Conservation (phyloP, 92 coral and sea anemone genomes). For the Porites rus region DNA sequence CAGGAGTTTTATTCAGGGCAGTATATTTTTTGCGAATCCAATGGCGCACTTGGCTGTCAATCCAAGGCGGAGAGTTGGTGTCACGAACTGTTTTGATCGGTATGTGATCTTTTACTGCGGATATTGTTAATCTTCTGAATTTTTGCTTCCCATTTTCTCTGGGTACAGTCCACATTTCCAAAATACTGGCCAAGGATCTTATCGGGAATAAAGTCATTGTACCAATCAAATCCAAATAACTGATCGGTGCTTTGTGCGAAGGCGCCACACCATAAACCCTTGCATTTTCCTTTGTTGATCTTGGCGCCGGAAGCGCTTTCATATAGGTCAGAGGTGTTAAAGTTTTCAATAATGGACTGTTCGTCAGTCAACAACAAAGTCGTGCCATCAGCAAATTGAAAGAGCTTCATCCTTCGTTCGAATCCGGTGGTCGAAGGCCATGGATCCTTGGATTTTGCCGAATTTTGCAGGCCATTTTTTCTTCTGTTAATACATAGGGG, state of each 20-base stretch:
- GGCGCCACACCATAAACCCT: conserved; percentile 18
- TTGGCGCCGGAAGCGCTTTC: conserved; percentile 30
- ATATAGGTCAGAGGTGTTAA: neutral
- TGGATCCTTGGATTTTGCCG: neutral
- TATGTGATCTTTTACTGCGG: too few species aligned
- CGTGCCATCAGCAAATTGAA: conserved; percentile 22
- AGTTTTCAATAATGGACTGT: neutral
- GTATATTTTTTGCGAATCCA: too few species aligned
- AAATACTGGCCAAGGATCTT: conserved; percentile 11
- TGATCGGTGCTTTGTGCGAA: neutral
- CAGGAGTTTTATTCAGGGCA: too few species aligned
- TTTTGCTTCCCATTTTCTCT: neutral
- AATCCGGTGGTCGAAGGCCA: neutral
- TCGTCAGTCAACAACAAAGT: neutral
- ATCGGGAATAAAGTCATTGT: conserved; percentile 3
- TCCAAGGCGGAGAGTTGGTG: too few species aligned
- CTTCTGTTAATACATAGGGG: conserved; percentile 9
- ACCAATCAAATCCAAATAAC: conserved; percentile 4
- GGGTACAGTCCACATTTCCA: conserved; percentile 10
- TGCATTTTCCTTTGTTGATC: conserved; percentile 11
- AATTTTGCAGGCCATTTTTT: conserved; percentile 8
- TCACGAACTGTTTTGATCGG: too few species aligned
- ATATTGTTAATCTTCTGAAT: neutral
- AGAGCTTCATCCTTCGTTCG: neutral
- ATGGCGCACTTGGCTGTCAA: too few species aligned